Base-by-base conservation (phyloP, 2,113 vertebrate genomes). In the Kryptolebias marmoratus region DNA sequence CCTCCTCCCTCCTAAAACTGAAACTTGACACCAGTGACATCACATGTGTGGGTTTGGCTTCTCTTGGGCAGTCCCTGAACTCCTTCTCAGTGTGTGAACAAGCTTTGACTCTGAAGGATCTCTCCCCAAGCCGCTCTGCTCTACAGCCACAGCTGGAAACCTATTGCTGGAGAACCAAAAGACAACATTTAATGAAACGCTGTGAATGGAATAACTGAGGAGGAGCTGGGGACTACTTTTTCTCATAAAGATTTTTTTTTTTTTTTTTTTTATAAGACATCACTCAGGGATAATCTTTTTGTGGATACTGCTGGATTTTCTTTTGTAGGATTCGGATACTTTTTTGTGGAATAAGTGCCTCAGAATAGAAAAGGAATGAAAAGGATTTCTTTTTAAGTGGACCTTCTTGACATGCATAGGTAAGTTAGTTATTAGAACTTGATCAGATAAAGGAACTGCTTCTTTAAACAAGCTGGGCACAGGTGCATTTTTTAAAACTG, bases 11-110 rank as follows among this genome's bases (percentile, higher is more conserved):
- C 64, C 75, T 48, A 79, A 11, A 70, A 45, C 32, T 88, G 92
- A 92, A 91, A 92, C 78, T 42, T 68, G 82, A 93, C 88, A 91
- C 92, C 83, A 52, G 81, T 94, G 94, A 94, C 92, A 91, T 93
- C 92, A 92, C 89, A 55, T 0, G 11, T 15, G 85, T 83, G 87
- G 90, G 80, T 71, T 88, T 91, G 90, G 84, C 92, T 89, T 92
- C 77, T 84, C 82, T 73, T 85, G 44, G 75, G 77, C 70, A 73
- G 62, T 68, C 83, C 70, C 85, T 10, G 74, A 77, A 52, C 80
- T 75, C 78, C 44, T 22, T 67, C 82, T 91, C 89, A 91, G 90
- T 92, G 83, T 91, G 89, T 89, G 89, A 91, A 91, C 87, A 80
- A 88, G 89, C 90, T 71, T 73, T 85, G 89, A 82, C 92, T 80